Percentiles rank a stretch among this genome's conserved stretches.
Evolutionary conservation across 1,140 invertebrate species (phyloP).

Genomic region (Myzus persicae): DNA sequence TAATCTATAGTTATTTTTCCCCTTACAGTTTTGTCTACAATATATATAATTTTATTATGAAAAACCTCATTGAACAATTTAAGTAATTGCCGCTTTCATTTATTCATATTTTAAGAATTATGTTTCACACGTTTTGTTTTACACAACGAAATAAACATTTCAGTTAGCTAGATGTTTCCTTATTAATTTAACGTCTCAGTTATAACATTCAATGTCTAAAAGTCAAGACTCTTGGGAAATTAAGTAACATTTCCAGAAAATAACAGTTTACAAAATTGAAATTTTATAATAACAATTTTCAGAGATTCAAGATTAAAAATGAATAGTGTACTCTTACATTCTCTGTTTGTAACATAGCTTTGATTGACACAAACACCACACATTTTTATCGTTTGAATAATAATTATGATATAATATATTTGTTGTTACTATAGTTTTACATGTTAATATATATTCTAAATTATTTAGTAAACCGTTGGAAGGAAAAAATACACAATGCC

Average conservation of each 20-base stretch:
- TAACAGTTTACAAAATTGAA: constrained; percentile 25
- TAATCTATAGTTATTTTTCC: background rate
- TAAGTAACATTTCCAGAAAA: constrained; percentile 2
- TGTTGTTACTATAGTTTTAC: background rate
- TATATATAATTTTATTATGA: background rate
- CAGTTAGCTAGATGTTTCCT: background rate
- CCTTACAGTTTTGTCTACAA: background rate
- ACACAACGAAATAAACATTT: constrained; percentile 14
- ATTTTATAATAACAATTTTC: constrained; percentile 13
- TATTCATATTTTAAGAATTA: background rate
- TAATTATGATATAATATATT: background rate
- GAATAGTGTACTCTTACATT: background rate
- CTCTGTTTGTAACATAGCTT: background rate
- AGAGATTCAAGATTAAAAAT: constrained; percentile 15
- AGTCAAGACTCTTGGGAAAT: constrained; percentile 38
- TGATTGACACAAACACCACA: background rate
- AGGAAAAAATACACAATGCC: background rate
- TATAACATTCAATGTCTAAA: background rate
- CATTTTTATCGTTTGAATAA: background rate
- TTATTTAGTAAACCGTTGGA: background rate
- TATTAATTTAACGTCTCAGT: constrained; percentile 27
- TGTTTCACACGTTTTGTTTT: background rate
- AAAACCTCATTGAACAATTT: background rate
- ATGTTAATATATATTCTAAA: background rate
- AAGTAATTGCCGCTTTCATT: background rate